Evolutionary conservation across 64 coral and sea anemone genomes (phyloP).

Genomic region (Montipora foliosa): DNA sequence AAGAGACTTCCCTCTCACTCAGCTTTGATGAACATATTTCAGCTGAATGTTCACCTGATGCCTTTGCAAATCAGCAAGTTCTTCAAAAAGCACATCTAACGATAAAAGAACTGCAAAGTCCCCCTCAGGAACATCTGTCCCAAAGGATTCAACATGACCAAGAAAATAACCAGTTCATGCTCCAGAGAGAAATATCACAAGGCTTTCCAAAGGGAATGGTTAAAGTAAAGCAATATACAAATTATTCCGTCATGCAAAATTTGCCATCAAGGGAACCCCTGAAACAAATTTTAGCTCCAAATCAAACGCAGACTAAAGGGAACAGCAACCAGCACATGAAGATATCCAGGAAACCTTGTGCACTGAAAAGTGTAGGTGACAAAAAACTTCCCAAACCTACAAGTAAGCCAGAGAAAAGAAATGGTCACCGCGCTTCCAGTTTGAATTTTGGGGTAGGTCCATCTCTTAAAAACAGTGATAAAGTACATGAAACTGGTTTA

Average conservation of each 20-base stretch:
- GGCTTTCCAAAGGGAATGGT: neutral
- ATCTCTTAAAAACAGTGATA: neutral
- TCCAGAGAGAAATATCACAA: neutral
- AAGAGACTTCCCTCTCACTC: constrained; percentile 67
- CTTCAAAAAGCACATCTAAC: constrained; percentile 3
- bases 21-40: constrained; percentile 68
- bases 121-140: neutral
- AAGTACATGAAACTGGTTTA: neutral
- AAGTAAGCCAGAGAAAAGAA: neutral
- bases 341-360: neutral
- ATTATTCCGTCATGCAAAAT: neutral
- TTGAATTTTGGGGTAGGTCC: neutral
- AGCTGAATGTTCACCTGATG: neutral
- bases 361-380: neutral
- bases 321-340: neutral
- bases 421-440: neutral
- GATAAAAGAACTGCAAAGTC: neutral
- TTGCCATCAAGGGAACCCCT: constrained; percentile 64
- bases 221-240: neutral
- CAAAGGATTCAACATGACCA: constrained; percentile 29
- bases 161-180: constrained; percentile 5
- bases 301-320: neutral
- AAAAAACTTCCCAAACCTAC: neutral
- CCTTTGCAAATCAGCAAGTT: constrained; percentile 27
- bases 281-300: constrained; percentile 36